phyloP scores from a whole-genome alignment of 2,888 invertebrate genomes.

The Penaeus monodon region DNA sequence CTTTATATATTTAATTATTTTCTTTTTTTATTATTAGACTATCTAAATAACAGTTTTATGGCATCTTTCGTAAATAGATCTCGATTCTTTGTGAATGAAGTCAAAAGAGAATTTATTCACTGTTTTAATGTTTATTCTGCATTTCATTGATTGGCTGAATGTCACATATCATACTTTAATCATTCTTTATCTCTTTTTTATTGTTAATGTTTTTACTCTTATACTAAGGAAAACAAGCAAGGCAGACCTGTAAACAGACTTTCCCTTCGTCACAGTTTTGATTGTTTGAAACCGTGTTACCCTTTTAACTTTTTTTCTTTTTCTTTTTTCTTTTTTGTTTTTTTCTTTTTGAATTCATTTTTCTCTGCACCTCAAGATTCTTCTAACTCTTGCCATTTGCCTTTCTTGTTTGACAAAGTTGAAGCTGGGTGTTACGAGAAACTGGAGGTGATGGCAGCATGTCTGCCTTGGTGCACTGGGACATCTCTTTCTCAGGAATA shows the following conservation, averaged over 20 bases:
- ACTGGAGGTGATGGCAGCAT: constrained; percentile 75
- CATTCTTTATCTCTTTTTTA: constrained; percentile 3
- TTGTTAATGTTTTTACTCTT: neutral
- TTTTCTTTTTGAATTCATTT: no score
- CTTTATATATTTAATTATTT: neutral
- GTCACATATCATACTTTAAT: constrained; percentile 36
- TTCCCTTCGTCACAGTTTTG: no score
- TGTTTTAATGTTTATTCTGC: constrained; percentile 11
- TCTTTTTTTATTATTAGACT: neutral
- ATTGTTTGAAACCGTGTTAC: neutral
- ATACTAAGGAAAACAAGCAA: constrained; percentile 38
- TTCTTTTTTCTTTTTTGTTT: neutral
- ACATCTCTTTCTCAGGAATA: constrained; percentile 71
- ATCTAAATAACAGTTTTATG: no score
- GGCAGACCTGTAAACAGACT: constrained; percentile 12
- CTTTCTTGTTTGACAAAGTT: constrained; percentile 57
- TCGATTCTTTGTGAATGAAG: no score
- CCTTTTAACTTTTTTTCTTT: neutral
- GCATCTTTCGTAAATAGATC: no score
- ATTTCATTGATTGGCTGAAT: constrained; percentile 38
- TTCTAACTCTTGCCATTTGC: constrained; percentile 39
- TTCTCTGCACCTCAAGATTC: no score
- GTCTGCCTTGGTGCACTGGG: constrained; percentile 82
- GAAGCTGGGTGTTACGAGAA: constrained; percentile 53
- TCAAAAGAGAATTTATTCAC: no score